Conservation (phyloP, 2,888 invertebrate genomes). For the Ferdinandea cuprea region DNA sequence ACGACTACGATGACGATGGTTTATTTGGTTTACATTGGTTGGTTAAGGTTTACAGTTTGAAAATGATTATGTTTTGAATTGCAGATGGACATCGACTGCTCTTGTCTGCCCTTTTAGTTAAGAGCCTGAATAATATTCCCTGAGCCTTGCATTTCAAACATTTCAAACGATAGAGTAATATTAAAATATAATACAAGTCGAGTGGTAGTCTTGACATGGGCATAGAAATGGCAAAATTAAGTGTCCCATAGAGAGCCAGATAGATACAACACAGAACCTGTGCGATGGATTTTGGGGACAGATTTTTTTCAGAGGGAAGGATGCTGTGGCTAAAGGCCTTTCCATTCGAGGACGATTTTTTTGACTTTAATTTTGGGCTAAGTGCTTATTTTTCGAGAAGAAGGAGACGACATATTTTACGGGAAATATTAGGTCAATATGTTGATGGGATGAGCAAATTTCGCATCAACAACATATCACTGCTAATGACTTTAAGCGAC, state of each 20-base stretch:
- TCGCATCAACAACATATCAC: too few relatives aligned
- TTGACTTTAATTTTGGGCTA: too few relatives aligned
- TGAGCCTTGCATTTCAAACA: neutral
- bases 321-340: too few relatives aligned
- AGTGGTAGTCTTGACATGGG: neutral
- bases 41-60: neutral
- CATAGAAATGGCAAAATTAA: neutral
- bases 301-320: too few relatives aligned
- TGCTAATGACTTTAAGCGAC: too few relatives aligned
- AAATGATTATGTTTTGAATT: conserved; percentile 54
- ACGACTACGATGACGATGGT: too few relatives aligned
- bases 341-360: too few relatives aligned
- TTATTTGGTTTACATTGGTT: conserved; percentile 37
- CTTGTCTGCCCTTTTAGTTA: conserved; percentile 4
- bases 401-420: too few relatives aligned
- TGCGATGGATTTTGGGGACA: neutral
- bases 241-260: neutral
- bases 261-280: neutral
- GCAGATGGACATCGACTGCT: conserved; percentile 39
- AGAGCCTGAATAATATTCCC: conserved; percentile 5
- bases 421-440: too few relatives aligned
- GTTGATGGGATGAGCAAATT: too few relatives aligned
- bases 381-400: too few relatives aligned
- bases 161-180: too few relatives aligned
- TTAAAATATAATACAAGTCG: neutral